Conservation (phyloP, 2,113 vertebrate species). For the Labeo catla region DNA sequence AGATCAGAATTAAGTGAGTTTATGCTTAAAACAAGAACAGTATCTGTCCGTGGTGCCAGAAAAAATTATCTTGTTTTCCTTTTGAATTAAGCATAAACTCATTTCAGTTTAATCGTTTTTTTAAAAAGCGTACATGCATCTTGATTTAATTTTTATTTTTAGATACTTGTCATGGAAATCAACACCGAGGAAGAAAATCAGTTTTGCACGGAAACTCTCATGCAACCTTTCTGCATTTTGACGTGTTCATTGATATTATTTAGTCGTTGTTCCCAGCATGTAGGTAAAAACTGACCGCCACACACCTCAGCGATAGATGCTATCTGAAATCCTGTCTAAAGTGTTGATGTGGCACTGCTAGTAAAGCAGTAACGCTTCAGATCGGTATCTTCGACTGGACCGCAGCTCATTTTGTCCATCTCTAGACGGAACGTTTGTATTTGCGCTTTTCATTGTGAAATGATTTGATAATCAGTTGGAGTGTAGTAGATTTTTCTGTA, state of each 20-base stretch:
- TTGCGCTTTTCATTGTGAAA: not conserved
- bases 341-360: not conserved
- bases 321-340: conserved; percentile 16
- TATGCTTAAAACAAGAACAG: too few relatives aligned
- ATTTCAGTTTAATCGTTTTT: too few relatives aligned
- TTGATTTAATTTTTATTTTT: too few relatives aligned
- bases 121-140: too few relatives aligned
- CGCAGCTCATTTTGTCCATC: not conserved
- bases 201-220: too few relatives aligned
- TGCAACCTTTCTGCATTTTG: too few relatives aligned
- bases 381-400: not conserved
- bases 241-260: not conserved
- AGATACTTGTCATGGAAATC: too few relatives aligned
- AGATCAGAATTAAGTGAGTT: too few relatives aligned
- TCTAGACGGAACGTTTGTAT: not conserved
- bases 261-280: not conserved
- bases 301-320: conserved; percentile 8
- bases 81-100: too few relatives aligned
- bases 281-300: not conserved
- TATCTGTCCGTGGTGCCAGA: too few relatives aligned
- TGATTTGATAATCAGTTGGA: not conserved
- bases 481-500: not conserved
- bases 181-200: too few relatives aligned
- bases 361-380: not conserved
- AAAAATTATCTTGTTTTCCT: too few relatives aligned